Conservation (phyloP, 2,113 vertebrate genomes). For the Hyaena hyaena region DNA sequence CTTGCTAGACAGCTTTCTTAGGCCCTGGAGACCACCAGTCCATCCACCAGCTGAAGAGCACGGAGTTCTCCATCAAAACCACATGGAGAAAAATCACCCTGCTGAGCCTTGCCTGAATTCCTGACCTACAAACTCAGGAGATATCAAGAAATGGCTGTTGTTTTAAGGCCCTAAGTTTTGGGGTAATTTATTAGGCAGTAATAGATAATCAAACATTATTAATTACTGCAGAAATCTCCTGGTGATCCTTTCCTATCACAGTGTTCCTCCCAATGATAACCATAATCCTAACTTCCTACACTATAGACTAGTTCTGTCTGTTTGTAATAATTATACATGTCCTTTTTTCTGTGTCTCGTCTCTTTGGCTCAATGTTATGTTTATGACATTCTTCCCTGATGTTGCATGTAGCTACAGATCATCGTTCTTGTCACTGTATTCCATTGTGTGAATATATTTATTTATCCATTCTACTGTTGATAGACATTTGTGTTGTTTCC, state of each 20-base stretch:
- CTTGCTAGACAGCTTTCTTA: background rate
- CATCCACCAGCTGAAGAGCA: background rate
- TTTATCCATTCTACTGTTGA: background rate
- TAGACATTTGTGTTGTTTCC: constrained; percentile 14
- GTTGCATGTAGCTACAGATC: background rate
- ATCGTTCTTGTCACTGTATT: background rate
- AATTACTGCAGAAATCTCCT: background rate
- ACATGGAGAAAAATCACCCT: background rate
- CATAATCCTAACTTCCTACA: background rate
- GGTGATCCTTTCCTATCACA: background rate
- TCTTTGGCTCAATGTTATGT: background rate
- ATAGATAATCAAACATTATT: background rate
- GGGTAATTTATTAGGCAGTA: constrained; percentile 17
- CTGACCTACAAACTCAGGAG: background rate
- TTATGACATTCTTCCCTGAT: background rate
- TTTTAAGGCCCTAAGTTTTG: background rate
- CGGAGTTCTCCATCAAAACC: background rate
- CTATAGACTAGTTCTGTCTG: background rate
- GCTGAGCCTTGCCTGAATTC: constrained; percentile 12
- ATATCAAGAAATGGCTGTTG: background rate
- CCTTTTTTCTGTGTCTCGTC: background rate
- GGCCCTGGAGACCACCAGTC: background rate
- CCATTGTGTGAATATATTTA: background rate
- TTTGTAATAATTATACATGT: background rate
- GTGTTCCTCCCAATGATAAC: background rate